These are phyloP conservation scores for Cheilosia grossa DNA, from an alignment of 2,888 invertebrate genomes.

Conservation along the genomic window DNA sequence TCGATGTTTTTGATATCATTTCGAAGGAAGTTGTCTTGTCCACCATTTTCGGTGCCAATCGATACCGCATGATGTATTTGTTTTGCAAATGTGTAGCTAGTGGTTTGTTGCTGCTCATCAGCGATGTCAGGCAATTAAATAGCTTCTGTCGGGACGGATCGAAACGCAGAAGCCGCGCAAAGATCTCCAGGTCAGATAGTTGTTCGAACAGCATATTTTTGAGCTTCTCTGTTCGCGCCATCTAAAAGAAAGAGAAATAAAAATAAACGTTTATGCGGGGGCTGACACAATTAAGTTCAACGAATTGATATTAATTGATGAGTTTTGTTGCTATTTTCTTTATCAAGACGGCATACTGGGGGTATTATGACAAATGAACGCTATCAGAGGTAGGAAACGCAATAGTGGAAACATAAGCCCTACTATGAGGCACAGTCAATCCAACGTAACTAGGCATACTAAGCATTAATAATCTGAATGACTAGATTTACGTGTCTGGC, in stretches of 20 bases:
- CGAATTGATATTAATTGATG: slow-evolving; percentile 53
- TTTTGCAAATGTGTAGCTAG: slow-evolving; percentile 79
- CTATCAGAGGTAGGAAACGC: background rate
- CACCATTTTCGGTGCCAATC: slow-evolving; percentile 69
- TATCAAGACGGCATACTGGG: background rate
- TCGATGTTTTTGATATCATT: slow-evolving; percentile 61
- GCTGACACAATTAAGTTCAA: slow-evolving; percentile 48
- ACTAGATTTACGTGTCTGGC: background rate
- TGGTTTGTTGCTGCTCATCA: slow-evolving; percentile 79
- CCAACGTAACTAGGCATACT: slow-evolving; percentile 27
- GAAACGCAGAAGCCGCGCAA: slow-evolving; percentile 80
- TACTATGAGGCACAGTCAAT: background rate
- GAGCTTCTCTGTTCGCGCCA: slow-evolving; percentile 79
- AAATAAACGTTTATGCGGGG: slow-evolving; percentile 13
- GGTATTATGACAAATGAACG: slow-evolving; percentile 38
- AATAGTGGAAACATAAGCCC: background rate
- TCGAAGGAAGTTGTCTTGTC: slow-evolving; percentile 54
- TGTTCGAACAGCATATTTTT: slow-evolving; percentile 81
- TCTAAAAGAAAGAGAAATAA: slow-evolving; percentile 76
- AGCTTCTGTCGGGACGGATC: slow-evolving; percentile 81
- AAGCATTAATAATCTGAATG: slow-evolving; percentile 11
- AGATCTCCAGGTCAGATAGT: slow-evolving; percentile 80
- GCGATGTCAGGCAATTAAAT: slow-evolving; percentile 79
- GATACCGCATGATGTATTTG: slow-evolving; percentile 77
- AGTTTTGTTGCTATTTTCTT: background rate